Conservation (phyloP, 1,140 invertebrate species). For the Sycophila sp. region DNA sequence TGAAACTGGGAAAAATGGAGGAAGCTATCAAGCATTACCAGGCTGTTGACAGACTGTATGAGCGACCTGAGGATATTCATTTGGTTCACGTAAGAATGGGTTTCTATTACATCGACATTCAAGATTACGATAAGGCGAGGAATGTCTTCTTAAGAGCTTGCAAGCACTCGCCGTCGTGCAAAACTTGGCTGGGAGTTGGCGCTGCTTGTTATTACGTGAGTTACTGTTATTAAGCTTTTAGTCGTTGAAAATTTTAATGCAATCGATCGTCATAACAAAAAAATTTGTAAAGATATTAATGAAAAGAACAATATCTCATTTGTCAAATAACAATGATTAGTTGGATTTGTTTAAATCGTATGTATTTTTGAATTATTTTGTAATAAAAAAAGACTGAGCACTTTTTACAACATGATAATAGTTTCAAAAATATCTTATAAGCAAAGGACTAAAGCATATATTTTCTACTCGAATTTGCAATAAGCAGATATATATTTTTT, state of each 20-base stretch:
- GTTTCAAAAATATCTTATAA: neutral
- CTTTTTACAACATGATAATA: no score
- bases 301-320: no score
- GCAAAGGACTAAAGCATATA: neutral
- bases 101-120: conserved; percentile 40
- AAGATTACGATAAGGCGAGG: conserved; percentile 44
- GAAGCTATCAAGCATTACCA: conserved; percentile 45
- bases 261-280: no score
- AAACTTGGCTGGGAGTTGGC: conserved; percentile 57
- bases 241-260: no score
- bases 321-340: no score
- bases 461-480: conserved; percentile 24
- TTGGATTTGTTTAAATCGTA: no score
- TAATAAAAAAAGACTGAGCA: no score
- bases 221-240: neutral
- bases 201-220: conserved; percentile 52
- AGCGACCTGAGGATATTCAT: conserved; percentile 47
- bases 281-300: neutral
- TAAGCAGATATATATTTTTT: no score
- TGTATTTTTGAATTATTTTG: no score
- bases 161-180: conserved; percentile 44
- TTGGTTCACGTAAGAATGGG: conserved; percentile 51
- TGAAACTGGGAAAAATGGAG: conserved; percentile 37
- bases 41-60: conserved; percentile 42
- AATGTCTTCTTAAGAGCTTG: conserved; percentile 48